phyloP scores from a whole-genome alignment of 1,140 invertebrate genomes.

The Listronotus bonariensis region DNA sequence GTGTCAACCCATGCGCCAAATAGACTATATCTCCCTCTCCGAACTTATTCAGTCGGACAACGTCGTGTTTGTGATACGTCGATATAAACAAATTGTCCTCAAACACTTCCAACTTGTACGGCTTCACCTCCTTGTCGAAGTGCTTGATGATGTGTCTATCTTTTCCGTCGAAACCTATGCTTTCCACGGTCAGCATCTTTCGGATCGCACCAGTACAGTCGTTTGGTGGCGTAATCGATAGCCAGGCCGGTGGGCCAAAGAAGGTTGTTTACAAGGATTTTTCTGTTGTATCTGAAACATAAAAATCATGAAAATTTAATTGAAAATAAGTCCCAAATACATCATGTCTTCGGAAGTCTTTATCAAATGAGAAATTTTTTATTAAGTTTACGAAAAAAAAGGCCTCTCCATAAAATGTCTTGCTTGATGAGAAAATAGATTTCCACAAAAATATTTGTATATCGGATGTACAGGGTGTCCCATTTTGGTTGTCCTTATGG shows the following conservation, averaged over 20 bases:
- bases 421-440: too few relatives aligned
- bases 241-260: conserved; percentile 71
- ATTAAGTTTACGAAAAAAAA: too few relatives aligned
- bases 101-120: conserved; percentile 75
- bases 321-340: too few relatives aligned
- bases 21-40: conserved; percentile 61
- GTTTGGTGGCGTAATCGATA: conserved; percentile 67
- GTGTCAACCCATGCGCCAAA: conserved; percentile 61
- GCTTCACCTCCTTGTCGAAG: conserved; percentile 62
- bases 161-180: conserved; percentile 67
- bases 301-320: too few relatives aligned
- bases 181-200: conserved; percentile 71
- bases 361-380: too few relatives aligned
- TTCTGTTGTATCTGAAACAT: conserved; percentile 54
- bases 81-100: conserved; percentile 73
- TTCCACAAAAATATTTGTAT: too few relatives aligned
- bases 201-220: conserved; percentile 78
- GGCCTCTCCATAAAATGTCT: too few relatives aligned
- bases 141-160: conserved; percentile 64
- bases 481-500: too few relatives aligned
- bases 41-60: conserved; percentile 75
- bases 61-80: conserved; percentile 65
- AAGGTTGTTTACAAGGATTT: conserved; percentile 61
- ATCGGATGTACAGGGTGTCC: too few relatives aligned
- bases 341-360: too few relatives aligned